Evolutionary conservation across 1,140 invertebrate genomes (phyloP), one percentile per base, ranked within the genome.

Genomic region (Meloidogyne hapla): DNA sequence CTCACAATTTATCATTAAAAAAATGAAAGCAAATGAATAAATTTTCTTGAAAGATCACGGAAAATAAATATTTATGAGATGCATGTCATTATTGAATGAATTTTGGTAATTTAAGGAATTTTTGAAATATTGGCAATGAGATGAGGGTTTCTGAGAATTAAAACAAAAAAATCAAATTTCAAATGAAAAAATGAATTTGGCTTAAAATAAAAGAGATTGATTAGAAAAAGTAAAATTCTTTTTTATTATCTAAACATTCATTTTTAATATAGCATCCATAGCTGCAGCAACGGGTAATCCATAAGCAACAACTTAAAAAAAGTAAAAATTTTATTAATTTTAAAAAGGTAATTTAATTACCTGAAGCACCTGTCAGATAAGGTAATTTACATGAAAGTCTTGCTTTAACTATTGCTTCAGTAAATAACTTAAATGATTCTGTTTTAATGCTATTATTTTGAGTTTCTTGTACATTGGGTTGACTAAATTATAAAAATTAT

Each of bases 301-400:
- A 77, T 84, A 84, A 33, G 69, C 68, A 25, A 85, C 83, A 28
- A 84, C 83, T n/a, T n/a, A n/a, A n/a, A n/a, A n/a, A n/a, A n/a
- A n/a, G n/a, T n/a, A n/a, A n/a, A n/a, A n/a, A n/a, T n/a, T n/a
- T n/a, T n/a, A n/a, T n/a, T n/a, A n/a, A n/a, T n/a, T n/a, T n/a
- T n/a, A n/a, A n/a, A n/a, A n/a, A n/a, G n/a, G n/a, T n/a, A n/a
- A n/a, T n/a, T n/a, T n/a, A n/a, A n/a, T n/a, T n/a, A n/a, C n/a
- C n/a, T n/a, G 83, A 70, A 15, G 72, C 80, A 25, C 83, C 83
- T 18, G 83, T 84, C 23, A 84, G 61, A 74, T 71, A 84, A 15
- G 65, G 76, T n/a, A 84, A 66, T 66, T 78, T 82, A 61, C 83
- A 86, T 25, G 48, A 42, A 9, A 65, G 38, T 10, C 84, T 23